Base-by-base conservation (phyloP, 2,113 vertebrate species). In the Sigmodon hispidus region DNA sequence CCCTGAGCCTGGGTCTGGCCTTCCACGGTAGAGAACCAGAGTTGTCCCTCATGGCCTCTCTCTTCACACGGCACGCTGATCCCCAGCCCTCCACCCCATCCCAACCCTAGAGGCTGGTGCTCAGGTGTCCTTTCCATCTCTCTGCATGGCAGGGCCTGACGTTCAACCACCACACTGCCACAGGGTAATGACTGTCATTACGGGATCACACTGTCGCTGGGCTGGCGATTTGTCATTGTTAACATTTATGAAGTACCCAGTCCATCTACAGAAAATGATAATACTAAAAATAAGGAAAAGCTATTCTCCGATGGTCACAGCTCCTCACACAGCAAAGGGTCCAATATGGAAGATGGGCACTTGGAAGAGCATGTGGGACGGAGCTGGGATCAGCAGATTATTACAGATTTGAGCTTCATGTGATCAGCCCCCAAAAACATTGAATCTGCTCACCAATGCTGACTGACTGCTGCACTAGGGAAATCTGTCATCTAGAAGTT, bases 311-410 rank as follows among this genome's bases (percentile, higher is more conserved):
- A 31, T 1, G 21, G 63, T 7, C 73, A 4, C 0, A 4, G 91
- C 48, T 45, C 3, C 0, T 31, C 52, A 8, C 31, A 1, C 77
- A 65, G 40, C 9, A 6, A 29, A 79, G 63, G 24, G 16, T 43
- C 85, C 0, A 0, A 67, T 87, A 26, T 83, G 34, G 17, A 43
- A 57, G 48, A 29, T 21, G 26, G 1, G 26, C 17, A 0, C 7
- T 0, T 0, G 5, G 2, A 5, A 4, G 4, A 5, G 9, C 0
- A 0, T 3, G 29, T 9, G 8, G 29, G 12, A 48, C 9, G 19
- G 59, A 21, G 17, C 31, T 36, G 22, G 34, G 24, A 69, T 0
- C 2, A 4, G 52, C 72, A 7, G 72, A 1, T 11, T 13, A 1
- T 9, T 67, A 22, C 15, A 70, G n/a, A 31, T 15, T 89, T 61